Base-by-base conservation (phyloP, 2,888 invertebrate species). In the Imbricaverruca yamaguchii region DNA sequence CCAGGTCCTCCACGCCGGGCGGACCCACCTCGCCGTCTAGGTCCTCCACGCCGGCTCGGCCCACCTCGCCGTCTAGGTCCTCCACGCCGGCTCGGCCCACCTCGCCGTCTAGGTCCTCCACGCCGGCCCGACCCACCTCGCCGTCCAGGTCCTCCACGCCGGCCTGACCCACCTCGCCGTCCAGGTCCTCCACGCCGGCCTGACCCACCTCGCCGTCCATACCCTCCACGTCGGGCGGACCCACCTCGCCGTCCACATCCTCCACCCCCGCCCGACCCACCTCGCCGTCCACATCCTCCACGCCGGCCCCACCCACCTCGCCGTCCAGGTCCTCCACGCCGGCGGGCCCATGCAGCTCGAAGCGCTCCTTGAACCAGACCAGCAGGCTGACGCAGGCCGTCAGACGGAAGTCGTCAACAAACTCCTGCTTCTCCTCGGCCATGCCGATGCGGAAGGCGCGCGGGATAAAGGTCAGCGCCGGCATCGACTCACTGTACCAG, bases 341-440 rank as follows among this genome's bases (percentile, higher is more conserved):
- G n/a, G n/a, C n/a, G 39, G 39, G 39, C 9, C 83, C 83, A 39
- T 81, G 81, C 11, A 80, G 80, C 55, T 80, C 81, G 69, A 81
- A 79, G 10, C 82, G 80, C 69, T 83, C 82, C n/a, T 81, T 79
- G 80, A 96, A 89, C 91, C 93, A 93, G 87, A 94, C 93, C 69
- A 97, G 88, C 80, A 95, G 89, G 84, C 93, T 92, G 84, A 95
- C 91, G 86, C 96, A 96, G 1, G 96, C 94, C 0, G 96, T 96
- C 84, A 94, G 89, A 86, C 95, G 92, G 86, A 93, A 97, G 88
- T 97, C 96, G 83, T 83, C 83, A 53, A 83, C 80, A 80, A 83
- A 83, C 39, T 82, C 83, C 18, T 82, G 81, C 18, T 82, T 80
- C 80, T 83, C 83, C 79, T 83, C 83, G 78, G 81, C 82, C 67